These are phyloP conservation scores for Temnothorax unifasciatus DNA, from an alignment of 2,888 invertebrate species.

Conservation along the genomic window DNA sequence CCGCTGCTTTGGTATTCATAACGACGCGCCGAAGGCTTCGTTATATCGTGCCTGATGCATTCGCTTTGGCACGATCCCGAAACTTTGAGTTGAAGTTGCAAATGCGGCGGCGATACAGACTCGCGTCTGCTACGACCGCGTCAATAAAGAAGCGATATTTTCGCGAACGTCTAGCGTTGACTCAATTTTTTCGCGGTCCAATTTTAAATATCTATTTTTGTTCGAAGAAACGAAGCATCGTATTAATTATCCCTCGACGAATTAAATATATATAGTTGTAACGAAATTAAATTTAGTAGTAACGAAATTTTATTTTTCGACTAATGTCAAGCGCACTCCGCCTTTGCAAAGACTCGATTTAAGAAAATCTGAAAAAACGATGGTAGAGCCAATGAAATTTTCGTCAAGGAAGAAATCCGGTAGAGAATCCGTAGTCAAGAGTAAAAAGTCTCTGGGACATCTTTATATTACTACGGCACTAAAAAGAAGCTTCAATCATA, in stretches of 20 bases:
- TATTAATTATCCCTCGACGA: neutral
- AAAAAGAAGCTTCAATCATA: conserved; percentile 38
- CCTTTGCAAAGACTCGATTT: conserved; percentile 9
- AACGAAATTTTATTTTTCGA: neutral
- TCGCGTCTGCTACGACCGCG: neutral
- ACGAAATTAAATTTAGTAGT: neutral
- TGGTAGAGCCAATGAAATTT: conserved; percentile 19
- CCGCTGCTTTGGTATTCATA: conserved; percentile 55
- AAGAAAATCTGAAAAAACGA: neutral
- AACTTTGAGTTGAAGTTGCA: conserved; percentile 28
- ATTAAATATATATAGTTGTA: neutral
- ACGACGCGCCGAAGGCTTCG: conserved; percentile 35
- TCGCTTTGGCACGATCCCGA: conserved; percentile 22
- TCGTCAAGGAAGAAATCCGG: neutral
- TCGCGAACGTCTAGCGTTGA: neutral
- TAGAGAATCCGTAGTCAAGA: neutral
- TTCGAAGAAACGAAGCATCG: neutral
- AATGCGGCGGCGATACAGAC: neutral
- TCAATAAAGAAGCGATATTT: neutral
- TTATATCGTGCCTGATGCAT: conserved; percentile 29
- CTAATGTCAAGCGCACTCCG: neutral
- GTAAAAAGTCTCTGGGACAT: neutral
- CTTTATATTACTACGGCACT: neutral
- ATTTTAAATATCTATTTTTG: neutral
- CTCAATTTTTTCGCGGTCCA: neutral